Evolutionary conservation across 2,888 invertebrate species (phyloP).

Genomic region (Poecilobothrus nobilitatus): DNA sequence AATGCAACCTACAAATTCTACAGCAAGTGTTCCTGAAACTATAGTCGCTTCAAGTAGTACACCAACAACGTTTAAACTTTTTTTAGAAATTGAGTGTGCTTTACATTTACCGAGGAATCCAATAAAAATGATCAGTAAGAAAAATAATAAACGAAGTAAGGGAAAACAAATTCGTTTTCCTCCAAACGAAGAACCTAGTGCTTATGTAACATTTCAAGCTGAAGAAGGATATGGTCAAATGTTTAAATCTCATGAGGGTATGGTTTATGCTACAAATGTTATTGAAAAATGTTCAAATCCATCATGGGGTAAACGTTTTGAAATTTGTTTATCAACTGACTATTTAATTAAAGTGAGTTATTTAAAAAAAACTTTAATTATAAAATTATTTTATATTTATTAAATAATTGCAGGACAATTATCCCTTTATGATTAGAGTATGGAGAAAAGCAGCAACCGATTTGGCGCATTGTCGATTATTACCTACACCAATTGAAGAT

Average conservation of each 20-base stretch:
- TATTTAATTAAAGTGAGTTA: constrained; percentile 48
- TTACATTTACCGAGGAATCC: constrained; percentile 47
- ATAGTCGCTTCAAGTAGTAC: not conserved
- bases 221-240: constrained; percentile 29
- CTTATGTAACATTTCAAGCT: constrained; percentile 55
- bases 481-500: constrained; percentile 50
- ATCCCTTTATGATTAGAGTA: constrained; percentile 52
- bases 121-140: constrained; percentile 35
- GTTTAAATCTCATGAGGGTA: constrained; percentile 39
- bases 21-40: not conserved
- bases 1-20: constrained; percentile 17
- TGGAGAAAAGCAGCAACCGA: constrained; percentile 50
- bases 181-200: constrained; percentile 47
- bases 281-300: constrained; percentile 48
- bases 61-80: constrained; percentile 33
- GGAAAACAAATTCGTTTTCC: constrained; percentile 29
- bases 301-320: constrained; percentile 49
- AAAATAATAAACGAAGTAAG: constrained; percentile 32
- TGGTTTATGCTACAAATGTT: constrained; percentile 47
- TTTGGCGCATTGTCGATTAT: constrained; percentile 31
- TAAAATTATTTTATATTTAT: not conserved
- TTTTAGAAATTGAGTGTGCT: constrained; percentile 50
- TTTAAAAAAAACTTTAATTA: not conserved
- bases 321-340: constrained; percentile 45
- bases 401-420: constrained; percentile 44